Conservation (phyloP, 1,140 invertebrate species). For the Drosophila bifasciata region DNA sequence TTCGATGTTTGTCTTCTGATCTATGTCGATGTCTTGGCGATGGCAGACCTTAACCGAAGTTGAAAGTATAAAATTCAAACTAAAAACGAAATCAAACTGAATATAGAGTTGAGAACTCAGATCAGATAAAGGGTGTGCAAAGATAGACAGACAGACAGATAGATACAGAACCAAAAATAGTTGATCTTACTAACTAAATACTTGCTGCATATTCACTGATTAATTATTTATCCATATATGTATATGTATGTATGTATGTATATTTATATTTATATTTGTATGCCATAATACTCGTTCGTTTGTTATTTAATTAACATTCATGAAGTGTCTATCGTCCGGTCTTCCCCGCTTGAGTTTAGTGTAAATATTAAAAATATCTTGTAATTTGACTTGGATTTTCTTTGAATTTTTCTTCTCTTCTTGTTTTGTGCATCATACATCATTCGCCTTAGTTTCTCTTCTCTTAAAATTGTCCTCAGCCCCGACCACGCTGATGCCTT, state of each 20-base stretch:
- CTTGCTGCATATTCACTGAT: constrained; percentile 39
- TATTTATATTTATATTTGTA: constrained; percentile 21
- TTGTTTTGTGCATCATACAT: constrained; percentile 37
- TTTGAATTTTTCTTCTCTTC: constrained; percentile 30
- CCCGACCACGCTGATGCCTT: constrained; percentile 38
- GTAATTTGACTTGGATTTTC: constrained; percentile 73
- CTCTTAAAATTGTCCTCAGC: constrained; percentile 51
- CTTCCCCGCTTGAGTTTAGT: constrained; percentile 32
- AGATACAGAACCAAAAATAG: constrained; percentile 11
- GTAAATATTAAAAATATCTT: constrained; percentile 74
- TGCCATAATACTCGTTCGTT: constrained; percentile 54
- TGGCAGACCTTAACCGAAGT: constrained; percentile 20
- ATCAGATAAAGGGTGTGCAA: constrained; percentile 25
- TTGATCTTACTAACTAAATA: constrained; percentile 55
- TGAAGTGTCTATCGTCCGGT: constrained; percentile 38
- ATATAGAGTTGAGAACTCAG: constrained; percentile 1
- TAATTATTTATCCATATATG: constrained; percentile 42
- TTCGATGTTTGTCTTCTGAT: constrained; percentile 44
- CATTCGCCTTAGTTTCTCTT: constrained; percentile 10
- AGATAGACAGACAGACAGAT: no score
- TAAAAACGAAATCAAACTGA: constrained; percentile 1
- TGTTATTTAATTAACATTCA: constrained; percentile 47
- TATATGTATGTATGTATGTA: constrained; percentile 45
- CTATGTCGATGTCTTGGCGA: constrained; percentile 51
- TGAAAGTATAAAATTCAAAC: not conserved